phyloP scores from a whole-genome alignment of 2,113 vertebrate genomes.

The Cyrtonyx montezumae region DNA sequence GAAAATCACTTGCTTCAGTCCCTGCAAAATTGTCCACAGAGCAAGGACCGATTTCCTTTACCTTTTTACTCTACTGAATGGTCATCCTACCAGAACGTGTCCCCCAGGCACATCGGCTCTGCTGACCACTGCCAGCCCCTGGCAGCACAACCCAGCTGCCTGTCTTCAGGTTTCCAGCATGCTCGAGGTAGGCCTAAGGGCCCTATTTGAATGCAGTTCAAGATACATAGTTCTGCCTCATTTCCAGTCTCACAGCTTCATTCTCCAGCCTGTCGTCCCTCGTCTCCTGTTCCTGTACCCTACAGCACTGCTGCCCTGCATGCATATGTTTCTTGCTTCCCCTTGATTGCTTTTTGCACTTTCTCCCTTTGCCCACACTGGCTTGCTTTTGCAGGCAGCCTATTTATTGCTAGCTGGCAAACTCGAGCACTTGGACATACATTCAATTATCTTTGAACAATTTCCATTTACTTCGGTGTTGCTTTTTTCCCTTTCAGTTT shows the following conservation, averaged over 20 bases:
- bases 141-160: not conserved
- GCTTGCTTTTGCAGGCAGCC: conserved; percentile 30
- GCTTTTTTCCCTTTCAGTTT: conserved; percentile 56
- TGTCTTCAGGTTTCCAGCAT: conserved; percentile 12
- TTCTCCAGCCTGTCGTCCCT: conserved; percentile 1
- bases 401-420: conserved; percentile 67
- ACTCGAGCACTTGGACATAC: conserved; percentile 51
- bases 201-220: conserved; percentile 29
- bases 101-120: not conserved
- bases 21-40: not conserved
- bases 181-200: not conserved
- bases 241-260: conserved; percentile 39
- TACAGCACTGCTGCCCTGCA: conserved; percentile 19
- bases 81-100: not conserved
- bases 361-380: conserved; percentile 25
- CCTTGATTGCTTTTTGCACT: conserved; percentile 55
- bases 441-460: conserved; percentile 76
- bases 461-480: conserved; percentile 66
- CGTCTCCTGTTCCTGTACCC: not conserved
- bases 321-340: conserved; percentile 49
- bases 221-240: conserved; percentile 6
- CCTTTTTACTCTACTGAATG: not conserved
- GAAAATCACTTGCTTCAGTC: not conserved
- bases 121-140: not conserved
- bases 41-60: not conserved